Evolutionary conservation across 2,113 vertebrate species (phyloP).

Genomic region (Motacilla tschutschensis): DNA sequence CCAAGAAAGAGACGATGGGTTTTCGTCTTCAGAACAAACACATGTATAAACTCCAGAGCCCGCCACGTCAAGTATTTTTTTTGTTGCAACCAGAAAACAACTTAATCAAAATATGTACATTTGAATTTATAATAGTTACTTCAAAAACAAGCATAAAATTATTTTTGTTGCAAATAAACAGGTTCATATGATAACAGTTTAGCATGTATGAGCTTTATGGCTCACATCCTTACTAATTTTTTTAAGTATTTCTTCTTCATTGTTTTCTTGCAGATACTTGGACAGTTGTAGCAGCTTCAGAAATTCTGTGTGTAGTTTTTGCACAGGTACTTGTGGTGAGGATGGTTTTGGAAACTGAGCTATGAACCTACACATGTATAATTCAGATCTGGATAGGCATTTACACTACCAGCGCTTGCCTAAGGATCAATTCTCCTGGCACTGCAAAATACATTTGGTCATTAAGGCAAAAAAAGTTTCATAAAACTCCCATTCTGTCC

Average conservation of each 20-base stretch:
- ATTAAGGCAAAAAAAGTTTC: not conserved
- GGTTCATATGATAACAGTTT: not conserved
- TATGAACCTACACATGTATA: accelerated
- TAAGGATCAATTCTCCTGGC: not conserved
- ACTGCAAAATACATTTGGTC: not conserved
- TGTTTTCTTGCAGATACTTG: not conserved
- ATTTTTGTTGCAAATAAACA: not conserved
- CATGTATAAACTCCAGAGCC: accelerated
- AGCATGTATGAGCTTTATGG: not conserved
- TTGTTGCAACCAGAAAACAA: not conserved
- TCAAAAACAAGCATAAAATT: not conserved
- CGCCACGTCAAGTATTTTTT: not conserved
- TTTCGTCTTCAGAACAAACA: not conserved
- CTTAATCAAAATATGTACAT: not conserved
- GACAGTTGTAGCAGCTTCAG: not conserved
- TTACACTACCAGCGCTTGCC: not conserved
- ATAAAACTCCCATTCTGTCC: not conserved
- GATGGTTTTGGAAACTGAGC: not conserved
- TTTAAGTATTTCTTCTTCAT: not conserved
- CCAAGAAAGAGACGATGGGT: not conserved
- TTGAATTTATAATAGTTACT: not conserved
- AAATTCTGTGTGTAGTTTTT: not conserved
- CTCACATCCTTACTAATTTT: not conserved
- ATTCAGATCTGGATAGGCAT: not conserved
- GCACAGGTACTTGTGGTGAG: accelerated